Evolutionary conservation across 1,140 invertebrate species (phyloP).

Genomic region (Tetramorium alpestre): DNA sequence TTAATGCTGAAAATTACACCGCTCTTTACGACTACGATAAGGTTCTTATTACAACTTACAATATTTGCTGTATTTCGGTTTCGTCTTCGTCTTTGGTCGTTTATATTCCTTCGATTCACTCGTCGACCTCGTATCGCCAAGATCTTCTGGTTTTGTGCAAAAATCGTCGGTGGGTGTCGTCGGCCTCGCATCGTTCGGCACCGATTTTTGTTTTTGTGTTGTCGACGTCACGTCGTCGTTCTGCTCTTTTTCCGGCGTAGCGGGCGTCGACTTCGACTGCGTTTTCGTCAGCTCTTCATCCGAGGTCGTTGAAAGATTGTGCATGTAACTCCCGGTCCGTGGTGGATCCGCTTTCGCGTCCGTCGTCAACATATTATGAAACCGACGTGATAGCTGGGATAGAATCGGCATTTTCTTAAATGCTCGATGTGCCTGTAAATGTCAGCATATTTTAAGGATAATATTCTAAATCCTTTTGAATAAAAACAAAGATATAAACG

Average conservation of each 20-base stretch:
- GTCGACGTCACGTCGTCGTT: not conserved
- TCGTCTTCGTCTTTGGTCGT: slow-evolving; percentile 63
- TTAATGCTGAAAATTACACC: not conserved
- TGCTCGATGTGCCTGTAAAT: not conserved
- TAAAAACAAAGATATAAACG: not conserved
- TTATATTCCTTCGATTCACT: slow-evolving; percentile 45
- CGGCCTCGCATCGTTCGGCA: slow-evolving; percentile 27
- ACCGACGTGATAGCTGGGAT: slow-evolving; percentile 68
- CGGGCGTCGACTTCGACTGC: not conserved
- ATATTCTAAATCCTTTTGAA: not conserved
- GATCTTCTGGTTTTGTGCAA: not conserved
- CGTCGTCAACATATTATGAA: slow-evolving; percentile 71
- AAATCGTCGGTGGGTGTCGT: not conserved
- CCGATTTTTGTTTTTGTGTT: slow-evolving; percentile 22
- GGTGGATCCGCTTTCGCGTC: slow-evolving; percentile 74
- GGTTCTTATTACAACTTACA: slow-evolving; percentile 44
- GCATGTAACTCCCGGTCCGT: slow-evolving; percentile 47
- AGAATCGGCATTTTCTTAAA: slow-evolving; percentile 74
- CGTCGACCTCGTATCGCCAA: not conserved
- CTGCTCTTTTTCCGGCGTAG: not conserved
- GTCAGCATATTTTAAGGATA: not conserved
- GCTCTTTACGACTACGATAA: not conserved
- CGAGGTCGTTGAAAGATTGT: slow-evolving; percentile 35
- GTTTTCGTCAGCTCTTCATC: slow-evolving; percentile 37
- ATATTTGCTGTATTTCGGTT: slow-evolving; percentile 55